Conservation (phyloP, 2,797 vertebrate genomes). For the Heteromormyrus szaboi region DNA sequence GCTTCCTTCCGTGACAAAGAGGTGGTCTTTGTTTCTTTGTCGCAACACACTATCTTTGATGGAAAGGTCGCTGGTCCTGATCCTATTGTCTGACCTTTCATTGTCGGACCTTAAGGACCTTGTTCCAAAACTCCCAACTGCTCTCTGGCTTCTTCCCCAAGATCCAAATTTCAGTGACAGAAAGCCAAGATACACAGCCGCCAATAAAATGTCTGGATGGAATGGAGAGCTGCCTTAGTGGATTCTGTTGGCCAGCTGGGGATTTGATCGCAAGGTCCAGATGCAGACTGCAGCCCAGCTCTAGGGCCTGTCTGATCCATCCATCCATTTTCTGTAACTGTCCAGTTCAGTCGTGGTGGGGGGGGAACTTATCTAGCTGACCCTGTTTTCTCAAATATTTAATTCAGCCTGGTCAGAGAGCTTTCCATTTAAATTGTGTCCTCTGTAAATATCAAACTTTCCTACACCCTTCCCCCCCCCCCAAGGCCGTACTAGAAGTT, state of each 20-base stretch:
- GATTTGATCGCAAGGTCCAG: not conserved
- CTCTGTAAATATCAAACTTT: too few relatives aligned
- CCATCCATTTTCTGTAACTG: not conserved
- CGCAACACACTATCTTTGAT: not conserved
- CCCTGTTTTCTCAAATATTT: too few relatives aligned
- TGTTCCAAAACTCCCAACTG: not conserved
- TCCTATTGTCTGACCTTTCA: not conserved
- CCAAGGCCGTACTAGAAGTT: too few relatives aligned
- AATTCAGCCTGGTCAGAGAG: too few relatives aligned
- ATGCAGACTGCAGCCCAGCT: not conserved
- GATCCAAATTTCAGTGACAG: not conserved
- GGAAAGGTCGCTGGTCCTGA: not conserved
- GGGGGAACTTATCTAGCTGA: not conserved
- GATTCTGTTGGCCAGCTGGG: not conserved
- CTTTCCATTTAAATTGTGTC: too few relatives aligned
- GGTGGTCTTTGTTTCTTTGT: not conserved
- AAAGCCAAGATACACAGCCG: not conserved
- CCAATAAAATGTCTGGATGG: not conserved
- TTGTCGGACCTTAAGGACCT: not conserved
- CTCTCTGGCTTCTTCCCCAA: not conserved
- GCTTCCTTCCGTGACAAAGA: too few relatives aligned
- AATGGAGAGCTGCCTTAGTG: not conserved
- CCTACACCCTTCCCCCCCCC: too few relatives aligned
- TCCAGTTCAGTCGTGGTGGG: too few relatives aligned
- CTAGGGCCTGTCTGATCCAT: not conserved